Evolutionary conservation across 2,888 invertebrate genomes (phyloP).

Genomic region (Suillia variegata): DNA sequence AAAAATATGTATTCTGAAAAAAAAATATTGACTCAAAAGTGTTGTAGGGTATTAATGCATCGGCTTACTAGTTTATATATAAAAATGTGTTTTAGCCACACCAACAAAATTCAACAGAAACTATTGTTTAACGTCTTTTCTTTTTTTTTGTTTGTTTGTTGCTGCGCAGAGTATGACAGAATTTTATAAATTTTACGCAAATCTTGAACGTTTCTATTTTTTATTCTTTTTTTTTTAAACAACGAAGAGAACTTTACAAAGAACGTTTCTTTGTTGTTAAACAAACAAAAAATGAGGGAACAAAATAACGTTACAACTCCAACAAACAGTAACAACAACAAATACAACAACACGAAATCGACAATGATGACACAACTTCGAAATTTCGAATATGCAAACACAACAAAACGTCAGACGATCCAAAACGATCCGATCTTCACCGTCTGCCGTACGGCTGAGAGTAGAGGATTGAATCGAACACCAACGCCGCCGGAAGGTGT

Average conservation of each 20-base stretch:
- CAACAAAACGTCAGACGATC: background rate
- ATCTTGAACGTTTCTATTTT: background rate
- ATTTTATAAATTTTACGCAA: background rate
- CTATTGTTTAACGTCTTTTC: background rate
- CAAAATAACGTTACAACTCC: background rate
- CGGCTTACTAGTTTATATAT: too few relatives aligned
- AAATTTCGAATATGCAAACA: constrained; percentile 11
- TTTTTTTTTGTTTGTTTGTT: too few relatives aligned
- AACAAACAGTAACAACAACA: background rate
- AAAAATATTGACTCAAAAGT: too few relatives aligned
- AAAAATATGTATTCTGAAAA: too few relatives aligned
- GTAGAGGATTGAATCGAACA: too few relatives aligned
- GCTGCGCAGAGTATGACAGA: background rate
- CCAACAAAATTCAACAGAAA: background rate
- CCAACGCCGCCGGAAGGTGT: too few relatives aligned
- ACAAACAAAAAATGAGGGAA: background rate
- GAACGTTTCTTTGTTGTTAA: background rate
- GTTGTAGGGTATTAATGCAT: too few relatives aligned
- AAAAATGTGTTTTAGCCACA: background rate
- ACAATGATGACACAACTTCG: constrained; percentile 5
- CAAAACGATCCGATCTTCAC: background rate
- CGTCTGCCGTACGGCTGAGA: background rate
- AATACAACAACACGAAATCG: background rate
- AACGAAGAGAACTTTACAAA: background rate
- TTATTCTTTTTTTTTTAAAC: background rate